phyloP scores from a whole-genome alignment of 2,888 invertebrate genomes.

The Trissonchulus latispiculum region DNA sequence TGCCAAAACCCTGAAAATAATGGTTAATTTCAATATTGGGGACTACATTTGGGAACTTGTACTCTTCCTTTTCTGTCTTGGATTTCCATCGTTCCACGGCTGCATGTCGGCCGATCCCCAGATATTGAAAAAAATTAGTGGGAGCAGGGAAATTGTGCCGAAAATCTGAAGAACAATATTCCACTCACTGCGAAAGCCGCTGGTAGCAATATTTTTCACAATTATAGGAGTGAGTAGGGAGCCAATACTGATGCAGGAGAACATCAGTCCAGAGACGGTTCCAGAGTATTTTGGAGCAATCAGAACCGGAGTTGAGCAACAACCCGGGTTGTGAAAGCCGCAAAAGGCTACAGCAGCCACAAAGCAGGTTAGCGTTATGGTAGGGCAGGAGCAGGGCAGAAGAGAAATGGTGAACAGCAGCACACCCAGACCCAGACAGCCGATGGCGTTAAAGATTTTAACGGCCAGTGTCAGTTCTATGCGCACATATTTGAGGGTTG shows the following conservation, averaged over 20 bases:
- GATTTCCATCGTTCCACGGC: conserved; percentile 20
- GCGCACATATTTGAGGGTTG: background rate
- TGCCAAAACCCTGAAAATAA: too few species aligned
- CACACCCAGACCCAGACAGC: conserved; percentile 10
- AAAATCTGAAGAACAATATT: conserved; percentile 2
- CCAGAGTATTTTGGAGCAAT: conserved; percentile 19
- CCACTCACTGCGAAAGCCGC: conserved; percentile 2
- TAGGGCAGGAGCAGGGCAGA: background rate
- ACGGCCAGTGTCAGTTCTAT: background rate
- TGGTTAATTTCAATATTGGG: too few species aligned
- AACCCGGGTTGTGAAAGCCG: conserved; percentile 22
- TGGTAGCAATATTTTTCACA: background rate
- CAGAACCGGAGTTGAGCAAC: conserved; percentile 14
- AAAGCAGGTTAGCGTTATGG: background rate
- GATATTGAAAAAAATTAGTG: conserved; percentile 20
- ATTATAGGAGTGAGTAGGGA: conserved; percentile 13
- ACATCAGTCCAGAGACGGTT: conserved; percentile 17
- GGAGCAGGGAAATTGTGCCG: conserved; percentile 12
- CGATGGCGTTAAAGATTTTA: conserved; percentile 20
- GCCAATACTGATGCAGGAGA: conserved; percentile 9
- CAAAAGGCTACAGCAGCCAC: conserved; percentile 2
- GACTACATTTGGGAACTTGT: too few species aligned
- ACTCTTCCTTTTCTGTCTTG: too few species aligned
- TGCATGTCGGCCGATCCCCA: conserved; percentile 23
- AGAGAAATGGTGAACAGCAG: conserved; percentile 14